Evolutionary conservation across 2,113 vertebrate genomes (phyloP), one percentile per base, ranked within the genome.

Genomic region (Rhabdornis inornatus): DNA sequence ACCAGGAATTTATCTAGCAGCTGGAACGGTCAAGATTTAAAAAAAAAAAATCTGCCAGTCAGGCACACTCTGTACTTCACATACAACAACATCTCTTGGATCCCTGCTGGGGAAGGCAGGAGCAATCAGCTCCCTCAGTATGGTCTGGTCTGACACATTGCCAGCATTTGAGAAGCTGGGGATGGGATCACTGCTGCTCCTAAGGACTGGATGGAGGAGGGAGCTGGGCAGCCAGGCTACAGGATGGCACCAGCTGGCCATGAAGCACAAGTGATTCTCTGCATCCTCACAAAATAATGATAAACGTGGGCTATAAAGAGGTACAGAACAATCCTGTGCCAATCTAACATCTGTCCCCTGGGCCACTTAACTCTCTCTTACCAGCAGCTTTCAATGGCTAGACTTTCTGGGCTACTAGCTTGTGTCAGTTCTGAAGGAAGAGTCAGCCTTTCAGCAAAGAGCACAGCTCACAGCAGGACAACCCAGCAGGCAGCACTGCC

Each of bases 121-220:
- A 63, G 60, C 1, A 0, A 76, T 11, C 5, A 4, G 42, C 50
- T 87, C 60, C n/a, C 76, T 37, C 0, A 1, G 53, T 13, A 28
- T 0, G 1, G 28, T 31, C 8, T 2, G 1, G 28, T 19, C 9
- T 10, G 6, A 25, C 28, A 13, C 27, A 12, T 42, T 20, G 39
- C 18, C 15, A 8, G 57, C 72, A 77, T 63, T 30, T 4, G 1
- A 66, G 30, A 13, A 44, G 40, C 31, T 30, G 49, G 24, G 30
- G 40, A 33, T 19, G 24, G 30, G 40, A 33, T 19, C 57, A n/a
- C 33, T 10, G 14, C 35, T 18, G 44, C 39, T 49, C 56, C 70
- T 7, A 7, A 53, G 37, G 33, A 5, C 30, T 52, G 69, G 40
- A 37, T 9, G 39, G 17, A 39, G 21, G 42, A 70, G 37, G 47